Evolutionary conservation across 30 jellyfish, hydroid and myxozoan genomes (phyloP).

Genomic region (Cassiopea xamachana): DNA sequence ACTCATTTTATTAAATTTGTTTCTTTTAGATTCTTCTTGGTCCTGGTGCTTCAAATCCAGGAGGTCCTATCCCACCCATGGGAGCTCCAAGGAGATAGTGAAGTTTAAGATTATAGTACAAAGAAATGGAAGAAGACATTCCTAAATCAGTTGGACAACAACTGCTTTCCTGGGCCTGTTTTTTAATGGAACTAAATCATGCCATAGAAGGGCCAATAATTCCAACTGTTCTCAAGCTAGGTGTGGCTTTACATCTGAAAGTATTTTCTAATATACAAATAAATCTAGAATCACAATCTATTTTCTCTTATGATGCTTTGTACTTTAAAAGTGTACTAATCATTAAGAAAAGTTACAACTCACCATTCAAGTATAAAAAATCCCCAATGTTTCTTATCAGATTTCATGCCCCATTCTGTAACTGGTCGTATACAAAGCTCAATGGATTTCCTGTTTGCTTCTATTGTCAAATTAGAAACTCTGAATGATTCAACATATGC

Average conservation of each 20-base stretch:
- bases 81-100: slow-evolving; percentile 65
- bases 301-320: no score
- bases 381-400: slow-evolving; percentile 35
- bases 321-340: no score
- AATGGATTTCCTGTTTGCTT: neutral
- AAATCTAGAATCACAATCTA: no score
- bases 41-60: slow-evolving; percentile 88
- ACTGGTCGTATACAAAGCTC: slow-evolving; percentile 30
- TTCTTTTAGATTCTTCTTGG: slow-evolving; percentile 83
- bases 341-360: no score
- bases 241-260: no score
- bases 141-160: neutral
- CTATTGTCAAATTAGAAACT: slow-evolving; percentile 10
- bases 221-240: no score
- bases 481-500: slow-evolving; percentile 50
- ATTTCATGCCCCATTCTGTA: slow-evolving; percentile 15
- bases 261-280: no score
- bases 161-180: neutral
- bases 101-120: neutral
- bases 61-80: slow-evolving; percentile 71
- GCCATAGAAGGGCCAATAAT: no score
- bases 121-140: neutral
- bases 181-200: no score
- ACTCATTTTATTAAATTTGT: neutral
- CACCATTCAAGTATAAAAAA: slow-evolving; percentile 14